These are phyloP conservation scores for Taenioides sp. DNA, from an alignment of 2,797 vertebrate species.

Conservation along the genomic window DNA sequence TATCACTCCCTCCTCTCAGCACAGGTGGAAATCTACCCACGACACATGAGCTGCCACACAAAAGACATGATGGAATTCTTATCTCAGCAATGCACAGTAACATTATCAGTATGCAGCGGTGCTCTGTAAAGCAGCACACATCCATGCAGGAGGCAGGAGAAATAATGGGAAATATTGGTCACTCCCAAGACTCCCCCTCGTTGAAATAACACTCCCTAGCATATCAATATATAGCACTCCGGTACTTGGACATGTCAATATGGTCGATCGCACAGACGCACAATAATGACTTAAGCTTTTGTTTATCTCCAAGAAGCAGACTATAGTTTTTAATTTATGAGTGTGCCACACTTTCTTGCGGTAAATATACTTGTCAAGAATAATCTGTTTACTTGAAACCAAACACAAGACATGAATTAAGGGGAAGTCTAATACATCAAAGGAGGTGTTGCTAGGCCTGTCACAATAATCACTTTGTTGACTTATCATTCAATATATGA, in stretches of 20 bases:
- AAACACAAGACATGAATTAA: conserved; percentile 6
- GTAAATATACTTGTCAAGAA: neutral
- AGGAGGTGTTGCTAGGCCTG: neutral
- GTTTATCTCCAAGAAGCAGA: neutral
- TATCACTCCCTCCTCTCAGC: conserved; percentile 33
- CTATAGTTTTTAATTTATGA: neutral
- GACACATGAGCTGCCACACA: neutral
- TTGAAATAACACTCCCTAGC: neutral
- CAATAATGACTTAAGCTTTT: conserved; percentile 5
- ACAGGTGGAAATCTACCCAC: neutral
- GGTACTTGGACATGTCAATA: conserved; percentile 13
- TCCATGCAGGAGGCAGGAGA: neutral
- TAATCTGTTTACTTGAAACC: neutral
- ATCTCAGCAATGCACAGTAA: conserved; percentile 28
- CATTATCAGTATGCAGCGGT: conserved; percentile 27
- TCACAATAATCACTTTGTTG: too few species aligned
- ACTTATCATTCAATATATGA: too few species aligned
- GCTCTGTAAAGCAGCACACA: conserved; percentile 16
- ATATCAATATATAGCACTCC: conserved; percentile 5
- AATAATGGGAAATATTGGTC: conserved; percentile 3
- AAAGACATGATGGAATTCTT: conserved; percentile 33
- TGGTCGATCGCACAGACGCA: neutral
- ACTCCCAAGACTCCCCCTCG: neutral
- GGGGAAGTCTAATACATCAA: neutral
- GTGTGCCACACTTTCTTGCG: neutral